Percentiles rank a stretch among this genome's conserved stretches.
phyloP scores from a whole-genome alignment of 2,113 vertebrate genomes.

The Dicaeum eximium region DNA sequence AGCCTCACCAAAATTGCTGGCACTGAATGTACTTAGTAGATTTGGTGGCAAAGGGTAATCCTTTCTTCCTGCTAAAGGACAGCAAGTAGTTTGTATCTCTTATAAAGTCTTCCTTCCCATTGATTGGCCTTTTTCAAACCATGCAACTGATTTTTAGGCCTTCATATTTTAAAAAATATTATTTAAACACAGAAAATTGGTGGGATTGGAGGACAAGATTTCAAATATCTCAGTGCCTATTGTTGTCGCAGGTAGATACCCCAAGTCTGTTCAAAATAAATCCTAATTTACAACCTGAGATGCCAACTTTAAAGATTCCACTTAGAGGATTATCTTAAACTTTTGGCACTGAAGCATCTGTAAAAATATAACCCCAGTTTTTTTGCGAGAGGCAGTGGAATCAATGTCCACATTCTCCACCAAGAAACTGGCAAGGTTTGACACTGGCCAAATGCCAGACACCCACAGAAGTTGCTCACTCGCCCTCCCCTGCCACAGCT shows the following conservation, averaged over 20 bases:
- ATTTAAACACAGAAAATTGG: not conserved
- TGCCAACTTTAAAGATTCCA: not conserved
- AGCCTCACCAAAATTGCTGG: not conserved
- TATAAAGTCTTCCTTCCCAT: not conserved
- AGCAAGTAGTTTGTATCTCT: not conserved
- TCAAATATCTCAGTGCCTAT: not conserved
- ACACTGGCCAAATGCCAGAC: not conserved
- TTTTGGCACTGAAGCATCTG: not conserved
- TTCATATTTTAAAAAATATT: not conserved
- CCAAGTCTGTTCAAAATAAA: not conserved
- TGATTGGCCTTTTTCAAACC: not conserved
- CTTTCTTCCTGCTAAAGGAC: not conserved
- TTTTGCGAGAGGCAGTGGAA: not conserved
- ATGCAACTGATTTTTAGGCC: not conserved
- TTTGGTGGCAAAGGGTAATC: not conserved
- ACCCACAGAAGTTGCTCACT: accelerated
- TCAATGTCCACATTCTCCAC: not conserved
- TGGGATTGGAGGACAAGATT: not conserved
- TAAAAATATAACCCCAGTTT: not conserved
- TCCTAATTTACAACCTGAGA: not conserved
- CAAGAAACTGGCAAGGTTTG: not conserved
- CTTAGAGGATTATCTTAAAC: not conserved
- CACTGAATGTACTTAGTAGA: not conserved
- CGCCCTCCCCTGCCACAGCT: not conserved
- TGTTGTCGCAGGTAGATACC: not conserved